Conservation (phyloP, 2,113 vertebrate genomes). For the Eolophus roseicapilla region DNA sequence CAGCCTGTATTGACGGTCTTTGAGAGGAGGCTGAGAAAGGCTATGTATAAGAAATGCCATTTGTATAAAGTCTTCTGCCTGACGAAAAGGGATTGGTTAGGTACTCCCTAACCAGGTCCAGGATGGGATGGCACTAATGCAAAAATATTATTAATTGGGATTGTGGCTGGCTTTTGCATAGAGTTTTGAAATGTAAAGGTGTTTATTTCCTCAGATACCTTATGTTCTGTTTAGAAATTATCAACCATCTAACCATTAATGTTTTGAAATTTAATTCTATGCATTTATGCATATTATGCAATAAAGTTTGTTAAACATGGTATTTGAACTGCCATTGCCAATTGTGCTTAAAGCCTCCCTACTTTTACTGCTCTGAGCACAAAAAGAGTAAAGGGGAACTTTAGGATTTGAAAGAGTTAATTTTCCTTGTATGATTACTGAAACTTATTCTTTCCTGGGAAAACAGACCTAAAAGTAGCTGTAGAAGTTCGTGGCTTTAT, state of each 20-base stretch:
- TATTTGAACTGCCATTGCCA: not conserved
- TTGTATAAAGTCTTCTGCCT: not conserved
- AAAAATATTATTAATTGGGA: not conserved
- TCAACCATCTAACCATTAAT: not conserved
- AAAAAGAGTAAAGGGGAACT: not conserved
- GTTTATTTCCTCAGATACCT: not conserved
- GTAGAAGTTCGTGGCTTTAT: not conserved
- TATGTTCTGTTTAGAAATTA: not conserved
- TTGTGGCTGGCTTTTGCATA: not conserved
- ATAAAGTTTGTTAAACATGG: not conserved
- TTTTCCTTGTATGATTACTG: not conserved
- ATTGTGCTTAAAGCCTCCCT: not conserved
- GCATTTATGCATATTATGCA: not conserved
- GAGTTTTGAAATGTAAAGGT: not conserved
- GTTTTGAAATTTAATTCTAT: not conserved
- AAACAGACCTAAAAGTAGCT: not conserved
- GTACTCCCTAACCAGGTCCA: not conserved
- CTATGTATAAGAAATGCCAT: not conserved
- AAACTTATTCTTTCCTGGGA: not conserved
- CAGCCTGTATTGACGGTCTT: not conserved
- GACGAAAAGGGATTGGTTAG: not conserved
- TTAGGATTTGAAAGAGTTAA: not conserved
- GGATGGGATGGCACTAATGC: not conserved
- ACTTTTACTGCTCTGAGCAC: not conserved
- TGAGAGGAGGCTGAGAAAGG: not conserved